Percentiles rank a stretch among this genome's conserved stretches.
Evolutionary conservation across 2,113 vertebrate genomes (phyloP).

Genomic region (Zosterops hypoxanthus): DNA sequence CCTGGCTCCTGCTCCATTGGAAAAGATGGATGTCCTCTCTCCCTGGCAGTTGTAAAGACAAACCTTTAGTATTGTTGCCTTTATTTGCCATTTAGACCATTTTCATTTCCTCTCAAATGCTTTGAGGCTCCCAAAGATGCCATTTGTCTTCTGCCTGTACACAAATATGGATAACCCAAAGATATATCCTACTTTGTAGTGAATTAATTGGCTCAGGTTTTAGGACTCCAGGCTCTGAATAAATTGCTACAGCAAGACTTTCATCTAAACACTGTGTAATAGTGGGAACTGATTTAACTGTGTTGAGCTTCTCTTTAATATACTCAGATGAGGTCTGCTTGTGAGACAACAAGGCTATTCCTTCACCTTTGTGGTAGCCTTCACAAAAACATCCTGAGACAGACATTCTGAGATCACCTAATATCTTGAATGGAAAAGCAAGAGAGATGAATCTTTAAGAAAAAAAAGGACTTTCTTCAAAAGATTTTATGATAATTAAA

Average conservation of each 20-base stretch:
- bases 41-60: neutral
- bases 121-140: neutral
- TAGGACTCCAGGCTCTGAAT: neutral
- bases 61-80: neutral
- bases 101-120: neutral
- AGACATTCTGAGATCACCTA: neutral
- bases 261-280: neutral
- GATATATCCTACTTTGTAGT: neutral
- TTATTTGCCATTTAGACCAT: neutral
- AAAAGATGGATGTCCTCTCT: neutral
- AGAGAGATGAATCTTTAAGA: neutral
- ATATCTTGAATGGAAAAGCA: neutral
- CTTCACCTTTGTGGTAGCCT: neutral
- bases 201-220: neutral
- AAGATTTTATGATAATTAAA: neutral
- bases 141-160: neutral
- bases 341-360: neutral
- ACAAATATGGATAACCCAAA: neutral
- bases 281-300: neutral
- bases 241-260: neutral
- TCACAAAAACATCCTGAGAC: neutral
- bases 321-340: neutral
- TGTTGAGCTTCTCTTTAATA: neutral
- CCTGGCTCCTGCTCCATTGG: neutral
- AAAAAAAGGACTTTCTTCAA: neutral